Evolutionary conservation across 30 jellyfish, hydroid and myxozoan species (phyloP), one percentile per base, ranked within the genome.

Genomic region (Cassiopea xamachana): DNA sequence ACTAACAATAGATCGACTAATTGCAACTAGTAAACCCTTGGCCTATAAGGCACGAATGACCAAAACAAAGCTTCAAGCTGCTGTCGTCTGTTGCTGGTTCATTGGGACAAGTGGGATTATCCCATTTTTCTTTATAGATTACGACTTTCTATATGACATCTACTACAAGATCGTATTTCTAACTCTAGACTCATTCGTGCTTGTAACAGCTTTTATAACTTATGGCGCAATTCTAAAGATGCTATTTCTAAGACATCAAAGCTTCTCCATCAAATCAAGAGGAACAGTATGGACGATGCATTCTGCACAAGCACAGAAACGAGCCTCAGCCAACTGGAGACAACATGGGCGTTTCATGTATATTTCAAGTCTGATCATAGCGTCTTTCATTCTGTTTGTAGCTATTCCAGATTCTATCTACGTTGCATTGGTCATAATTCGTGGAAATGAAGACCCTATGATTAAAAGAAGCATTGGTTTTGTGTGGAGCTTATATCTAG

Each of bases 331-430:
- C 39, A 71, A 43, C 15, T 14, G 80, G 1, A 27, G 14, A 55
- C 69, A 46, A 12, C 77, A 69, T 50, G 71, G 85, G 15, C 48
- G 77, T 43, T 87, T 77, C 94, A 77, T 87, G 27, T 87, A 45
- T n/a, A 79, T 78, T 17, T 50, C 94, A 1, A 60, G 89, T 60
- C 69, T 87, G 12, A 87, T 87, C 82, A 87, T 87, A 4, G 85
- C 68, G n/a, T 75, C 90, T 47, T 87, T 87, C 69, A 87, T 87
- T 60, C 70, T 79, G 47, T 87, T 87, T 67, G 94, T 87, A 8
- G 90, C 90, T 10, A 78, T 87, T 7, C 94, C 94, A 1, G 94
- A 87, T 69, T 79, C 81, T 17, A 86, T 70, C 1, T 87, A 87
- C 89, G 90, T 67, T 68, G 46, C 74, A 16, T 16, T 77, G 78